phyloP scores from a whole-genome alignment of 1,140 invertebrate genomes.

The Drosophila ananassae region DNA sequence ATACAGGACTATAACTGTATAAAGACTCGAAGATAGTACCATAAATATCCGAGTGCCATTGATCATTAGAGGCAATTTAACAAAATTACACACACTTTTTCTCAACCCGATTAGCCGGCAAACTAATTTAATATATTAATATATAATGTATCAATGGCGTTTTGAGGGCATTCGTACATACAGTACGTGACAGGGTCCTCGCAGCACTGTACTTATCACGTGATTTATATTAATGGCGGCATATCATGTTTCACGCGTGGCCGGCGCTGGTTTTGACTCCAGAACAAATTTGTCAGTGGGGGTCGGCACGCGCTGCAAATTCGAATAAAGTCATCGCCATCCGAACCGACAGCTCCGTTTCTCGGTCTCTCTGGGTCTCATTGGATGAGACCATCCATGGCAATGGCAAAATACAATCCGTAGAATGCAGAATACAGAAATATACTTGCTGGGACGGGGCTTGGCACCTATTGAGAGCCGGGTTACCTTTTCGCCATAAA shows the following conservation, averaged over 20 bases:
- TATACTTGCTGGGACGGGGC: constrained; percentile 26
- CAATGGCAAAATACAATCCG: constrained; percentile 24
- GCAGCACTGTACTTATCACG: constrained; percentile 69
- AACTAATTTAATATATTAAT: background rate
- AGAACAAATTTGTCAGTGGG: constrained; percentile 83
- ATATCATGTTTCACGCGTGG: constrained; percentile 84
- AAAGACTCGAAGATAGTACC: background rate
- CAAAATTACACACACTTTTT: constrained; percentile 1
- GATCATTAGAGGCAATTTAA: constrained; percentile 5
- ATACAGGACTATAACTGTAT: background rate
- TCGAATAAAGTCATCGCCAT: constrained; percentile 75
- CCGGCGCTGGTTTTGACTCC: constrained; percentile 75
- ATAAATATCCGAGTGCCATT: background rate
- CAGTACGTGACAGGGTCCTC: constrained; percentile 43
- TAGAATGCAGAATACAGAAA: constrained; percentile 14
- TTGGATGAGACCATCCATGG: background rate
- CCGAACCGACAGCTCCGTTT: constrained; percentile 59
- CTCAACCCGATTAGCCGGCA: background rate
- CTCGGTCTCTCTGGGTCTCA: background rate
- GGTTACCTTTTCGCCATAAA: constrained; percentile 47
- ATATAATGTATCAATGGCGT: constrained; percentile 22
- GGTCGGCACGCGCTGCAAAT: constrained; percentile 82
- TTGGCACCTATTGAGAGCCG: constrained; percentile 52
- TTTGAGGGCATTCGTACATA: constrained; percentile 33
- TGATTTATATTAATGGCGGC: constrained; percentile 84